Evolutionary conservation across 2,113 vertebrate species (phyloP), one percentile per base, ranked within the genome.

Genomic region (Notothenia coriiceps): DNA sequence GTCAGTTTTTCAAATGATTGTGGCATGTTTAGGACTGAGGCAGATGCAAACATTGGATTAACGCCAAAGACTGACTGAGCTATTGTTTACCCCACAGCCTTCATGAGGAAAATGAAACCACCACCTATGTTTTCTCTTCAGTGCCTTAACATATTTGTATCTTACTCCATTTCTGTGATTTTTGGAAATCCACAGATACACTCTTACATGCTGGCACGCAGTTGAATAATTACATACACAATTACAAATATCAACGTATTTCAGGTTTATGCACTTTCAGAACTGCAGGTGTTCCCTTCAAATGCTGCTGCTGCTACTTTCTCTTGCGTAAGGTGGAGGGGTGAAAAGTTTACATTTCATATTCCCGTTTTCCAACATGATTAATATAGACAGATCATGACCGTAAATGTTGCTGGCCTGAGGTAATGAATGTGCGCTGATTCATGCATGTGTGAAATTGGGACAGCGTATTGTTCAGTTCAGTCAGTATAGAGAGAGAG

Each of bases 301-400:
- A 46, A 46, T 61, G 13, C 73, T 40, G 55, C 51, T 60, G 17
- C 49, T 56, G 35, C 50, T 52, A 11, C 10, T 2, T 54, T 61
- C 11, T 18, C 59, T 82, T 84, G 50, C 64, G 63, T 67, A 70
- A 75, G 50, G 25, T 40, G 0, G 7, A 20, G 59, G 35, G 51
- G 74, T 86, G 79, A 74, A 78, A 70, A 84, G 80, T 89, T 89
- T 6, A 87, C 75, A 70, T 74, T 14, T 79, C 57, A 25, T 73
- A n/a, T 74, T 78, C 18, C 29, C 70, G 15, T 70, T 77, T 75
- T 82, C 7, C 15, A 82, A 54, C 25, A 35, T 72, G 55, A 69
- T 79, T 35, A 70, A 82, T 79, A 63, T 57, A 47, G 50, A n/a
- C 40, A 70, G 46, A 74, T 74, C 13, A 29, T 25, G 56, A 75